phyloP scores from a whole-genome alignment of 2,888 invertebrate genomes.

The Pachycephus smyrnensis region DNA sequence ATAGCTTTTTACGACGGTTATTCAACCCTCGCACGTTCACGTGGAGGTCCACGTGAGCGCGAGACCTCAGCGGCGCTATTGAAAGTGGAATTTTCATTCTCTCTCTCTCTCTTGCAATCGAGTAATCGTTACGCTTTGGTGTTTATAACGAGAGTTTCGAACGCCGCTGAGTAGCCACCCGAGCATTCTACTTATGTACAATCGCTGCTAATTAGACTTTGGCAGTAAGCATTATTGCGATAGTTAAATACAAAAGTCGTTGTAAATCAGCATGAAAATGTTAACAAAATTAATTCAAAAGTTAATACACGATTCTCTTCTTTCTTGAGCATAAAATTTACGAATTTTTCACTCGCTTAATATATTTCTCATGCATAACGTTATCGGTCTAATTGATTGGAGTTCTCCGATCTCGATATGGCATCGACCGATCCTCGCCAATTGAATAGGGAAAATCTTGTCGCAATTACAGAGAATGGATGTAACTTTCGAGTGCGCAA shows the following conservation, averaged over 20 bases:
- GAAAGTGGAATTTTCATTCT: conserved; percentile 44
- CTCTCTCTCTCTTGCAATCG: neutral
- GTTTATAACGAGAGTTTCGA: neutral
- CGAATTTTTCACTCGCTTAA: neutral
- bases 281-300: neutral
- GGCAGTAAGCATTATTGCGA: neutral
- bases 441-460: neutral
- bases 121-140: neutral
- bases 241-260: neutral
- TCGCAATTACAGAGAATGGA: neutral
- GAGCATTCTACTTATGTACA: neutral
- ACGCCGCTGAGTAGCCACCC: neutral
- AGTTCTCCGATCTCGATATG: neutral
- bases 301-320: neutral
- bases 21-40: conserved; percentile 54
- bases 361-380: neutral
- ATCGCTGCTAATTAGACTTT: neutral
- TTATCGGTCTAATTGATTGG: neutral
- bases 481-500: conserved; percentile 50
- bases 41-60: conserved; percentile 60
- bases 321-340: neutral
- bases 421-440: neutral
- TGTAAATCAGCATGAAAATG: neutral
- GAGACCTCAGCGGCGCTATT: conserved; percentile 47
- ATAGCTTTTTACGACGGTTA: neutral